Conservation (phyloP, 2,797 vertebrate species). For the Dermochelys coriacea region DNA sequence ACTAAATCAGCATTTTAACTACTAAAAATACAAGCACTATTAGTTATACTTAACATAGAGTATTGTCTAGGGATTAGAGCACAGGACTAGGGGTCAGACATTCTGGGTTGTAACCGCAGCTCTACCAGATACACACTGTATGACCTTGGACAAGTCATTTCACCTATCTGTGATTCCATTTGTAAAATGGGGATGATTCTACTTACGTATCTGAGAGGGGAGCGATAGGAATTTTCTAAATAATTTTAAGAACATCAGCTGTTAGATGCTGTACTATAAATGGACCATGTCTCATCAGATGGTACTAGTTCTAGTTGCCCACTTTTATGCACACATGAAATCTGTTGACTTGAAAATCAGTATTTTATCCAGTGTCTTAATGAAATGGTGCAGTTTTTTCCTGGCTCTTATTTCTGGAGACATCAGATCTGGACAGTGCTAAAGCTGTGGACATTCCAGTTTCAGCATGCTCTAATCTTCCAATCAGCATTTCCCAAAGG, state of each 20-base stretch:
- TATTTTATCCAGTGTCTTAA: not conserved
- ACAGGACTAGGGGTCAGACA: not conserved
- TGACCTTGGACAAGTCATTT: not conserved
- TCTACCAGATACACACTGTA: not conserved
- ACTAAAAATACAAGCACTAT: not conserved
- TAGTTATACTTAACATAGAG: not conserved
- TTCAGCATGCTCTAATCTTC: slow-evolving; percentile 19
- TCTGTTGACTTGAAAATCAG: not conserved
- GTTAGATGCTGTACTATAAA: not conserved
- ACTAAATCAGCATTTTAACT: not conserved
- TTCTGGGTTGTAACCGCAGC: not conserved
- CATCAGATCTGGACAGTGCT: not conserved
- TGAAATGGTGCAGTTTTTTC: not conserved
- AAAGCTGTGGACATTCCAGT: not conserved
- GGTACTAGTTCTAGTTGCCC: not conserved
- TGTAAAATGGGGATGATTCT: not conserved
- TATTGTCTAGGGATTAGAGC: not conserved
- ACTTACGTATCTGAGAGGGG: not conserved
- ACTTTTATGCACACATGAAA: not conserved
- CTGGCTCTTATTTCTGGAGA: not conserved
- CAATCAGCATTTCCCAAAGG: slow-evolving; percentile 26
- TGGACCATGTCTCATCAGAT: not conserved
- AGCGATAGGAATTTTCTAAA: not conserved
- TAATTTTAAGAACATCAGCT: not conserved
- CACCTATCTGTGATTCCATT: not conserved